Evolutionary conservation across 2,113 vertebrate genomes (phyloP), one percentile per base, ranked within the genome.

Genomic region (Nerophis ophidion): DNA sequence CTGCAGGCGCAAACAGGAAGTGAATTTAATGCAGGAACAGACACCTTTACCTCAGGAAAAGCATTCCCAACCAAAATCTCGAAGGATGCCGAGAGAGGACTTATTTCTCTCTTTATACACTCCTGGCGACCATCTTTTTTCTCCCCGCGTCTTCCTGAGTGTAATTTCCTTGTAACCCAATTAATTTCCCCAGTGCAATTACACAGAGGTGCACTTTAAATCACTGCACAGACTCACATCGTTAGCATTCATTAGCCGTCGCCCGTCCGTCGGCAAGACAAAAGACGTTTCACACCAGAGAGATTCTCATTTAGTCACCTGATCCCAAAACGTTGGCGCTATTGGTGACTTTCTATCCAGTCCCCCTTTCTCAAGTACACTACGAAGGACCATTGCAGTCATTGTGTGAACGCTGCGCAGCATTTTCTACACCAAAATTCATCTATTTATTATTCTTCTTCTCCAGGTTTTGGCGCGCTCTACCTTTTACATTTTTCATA

Each of bases 181-280:
- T 74, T 74, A 67, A 71, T 69, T 68, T 65, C 63, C 74, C 52
- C 42, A n/a, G 66, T 70, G 72, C 50, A 67, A 64, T 70, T 61
- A 60, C 44, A 44, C 16, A 42, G 40, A 68, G 70, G 42, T 68
- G 50, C 60, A 52, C 66, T 61, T 57, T 48, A 72, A 70, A 72
- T 60, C 48, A 61, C 57, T 40, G 60, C n/a, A 42, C 52, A 70
- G 58, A 50, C 0, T 4, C 54, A 38, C 6, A 15, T 45, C 67
- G 66, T 70, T 72, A 57, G 60, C 62, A 75, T 63, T 48, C 36
- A 54, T 51, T 68, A 61, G 48, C 57, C 61, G 66, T 61, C 12
- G 51, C 40, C 5, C 14, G 14, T 33, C 50, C 12, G 40, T 49
- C 52, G 36, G 10, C 57, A 45, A 40, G 48, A 58, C 11, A 68